A percentile compares a stretch with the other conserved stretches of the same genome.
Conservation (phyloP, 2,797 vertebrate genomes). For the Prunella strophiata region DNA sequence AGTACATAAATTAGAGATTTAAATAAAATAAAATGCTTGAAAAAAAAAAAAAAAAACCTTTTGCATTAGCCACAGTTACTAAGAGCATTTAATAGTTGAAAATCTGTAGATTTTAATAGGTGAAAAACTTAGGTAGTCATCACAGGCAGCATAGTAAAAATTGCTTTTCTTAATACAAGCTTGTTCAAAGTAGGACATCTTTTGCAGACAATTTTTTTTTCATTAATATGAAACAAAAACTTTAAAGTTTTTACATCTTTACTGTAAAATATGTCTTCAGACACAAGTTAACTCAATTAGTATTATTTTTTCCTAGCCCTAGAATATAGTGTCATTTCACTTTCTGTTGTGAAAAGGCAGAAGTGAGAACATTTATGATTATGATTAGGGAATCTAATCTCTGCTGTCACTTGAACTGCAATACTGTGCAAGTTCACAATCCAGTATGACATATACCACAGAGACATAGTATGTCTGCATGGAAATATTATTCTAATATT, state of each 20-base stretch:
- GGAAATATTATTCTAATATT: conserved; percentile 16
- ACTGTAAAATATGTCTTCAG: neutral
- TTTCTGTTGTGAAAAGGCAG: neutral
- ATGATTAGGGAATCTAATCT: neutral
- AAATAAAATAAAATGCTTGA: neutral
- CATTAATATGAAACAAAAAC: neutral
- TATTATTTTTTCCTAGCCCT: neutral
- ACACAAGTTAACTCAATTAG: neutral
- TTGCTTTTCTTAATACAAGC: neutral
- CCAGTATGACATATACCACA: neutral
- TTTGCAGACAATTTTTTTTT: neutral
- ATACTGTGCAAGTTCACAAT: neutral
- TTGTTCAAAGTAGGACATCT: neutral
- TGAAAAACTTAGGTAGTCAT: neutral
- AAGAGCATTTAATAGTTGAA: conserved; percentile 22
- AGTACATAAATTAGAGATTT: conserved; percentile 40
- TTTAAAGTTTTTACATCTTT: neutral
- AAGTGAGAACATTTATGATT: neutral
- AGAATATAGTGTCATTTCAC: neutral
- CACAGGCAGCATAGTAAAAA: neutral
- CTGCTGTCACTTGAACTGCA: neutral
- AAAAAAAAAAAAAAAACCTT: too few relatives aligned
- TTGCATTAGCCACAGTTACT: conserved; percentile 48
- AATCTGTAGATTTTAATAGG: conserved; percentile 24
- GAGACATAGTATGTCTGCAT: neutral